Evolutionary conservation across 2,113 vertebrate genomes (phyloP).

Genomic region (Scalopus aquaticus): DNA sequence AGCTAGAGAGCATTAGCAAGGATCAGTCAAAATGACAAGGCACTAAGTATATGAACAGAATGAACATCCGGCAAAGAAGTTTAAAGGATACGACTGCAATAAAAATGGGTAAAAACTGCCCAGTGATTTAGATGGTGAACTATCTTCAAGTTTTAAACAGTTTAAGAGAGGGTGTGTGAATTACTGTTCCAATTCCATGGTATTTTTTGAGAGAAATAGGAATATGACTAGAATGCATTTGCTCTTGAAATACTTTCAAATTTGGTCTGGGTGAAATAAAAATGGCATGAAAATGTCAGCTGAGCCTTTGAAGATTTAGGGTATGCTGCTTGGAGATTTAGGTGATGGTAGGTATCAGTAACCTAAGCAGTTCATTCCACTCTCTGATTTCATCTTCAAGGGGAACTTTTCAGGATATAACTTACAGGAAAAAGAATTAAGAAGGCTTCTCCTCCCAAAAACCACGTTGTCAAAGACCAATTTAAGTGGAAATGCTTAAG

Average conservation of each 20-base stretch:
- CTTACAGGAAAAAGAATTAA: slow-evolving; percentile 58
- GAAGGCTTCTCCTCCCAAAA: background rate
- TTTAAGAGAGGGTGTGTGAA: slow-evolving; percentile 33
- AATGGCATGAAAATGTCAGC: slow-evolving; percentile 69
- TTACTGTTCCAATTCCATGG: slow-evolving; percentile 20
- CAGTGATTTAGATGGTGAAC: slow-evolving; percentile 69
- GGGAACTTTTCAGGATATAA: slow-evolving; percentile 59
- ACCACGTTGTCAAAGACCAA: background rate
- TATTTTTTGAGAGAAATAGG: slow-evolving; percentile 8
- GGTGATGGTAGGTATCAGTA: slow-evolving; percentile 67
- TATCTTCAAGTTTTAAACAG: slow-evolving; percentile 58
- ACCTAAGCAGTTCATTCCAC: slow-evolving; percentile 65
- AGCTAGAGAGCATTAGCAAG: slow-evolving; percentile 56
- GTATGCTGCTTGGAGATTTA: slow-evolving; percentile 60
- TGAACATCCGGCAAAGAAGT: slow-evolving; percentile 61
- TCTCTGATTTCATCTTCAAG: slow-evolving; percentile 63
- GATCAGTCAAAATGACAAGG: slow-evolving; percentile 71
- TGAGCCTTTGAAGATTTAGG: slow-evolving; percentile 68
- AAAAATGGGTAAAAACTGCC: slow-evolving; percentile 61
- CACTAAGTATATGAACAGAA: slow-evolving; percentile 66
- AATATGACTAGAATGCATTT: slow-evolving; percentile 59
- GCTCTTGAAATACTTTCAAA: slow-evolving; percentile 64
- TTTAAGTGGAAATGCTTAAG: background rate
- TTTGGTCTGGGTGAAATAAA: slow-evolving; percentile 62
- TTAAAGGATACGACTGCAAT: slow-evolving; percentile 54